phyloP scores from a whole-genome alignment of 2,797 vertebrate genomes.

The Tokudaia tokunoshimensis region DNA sequence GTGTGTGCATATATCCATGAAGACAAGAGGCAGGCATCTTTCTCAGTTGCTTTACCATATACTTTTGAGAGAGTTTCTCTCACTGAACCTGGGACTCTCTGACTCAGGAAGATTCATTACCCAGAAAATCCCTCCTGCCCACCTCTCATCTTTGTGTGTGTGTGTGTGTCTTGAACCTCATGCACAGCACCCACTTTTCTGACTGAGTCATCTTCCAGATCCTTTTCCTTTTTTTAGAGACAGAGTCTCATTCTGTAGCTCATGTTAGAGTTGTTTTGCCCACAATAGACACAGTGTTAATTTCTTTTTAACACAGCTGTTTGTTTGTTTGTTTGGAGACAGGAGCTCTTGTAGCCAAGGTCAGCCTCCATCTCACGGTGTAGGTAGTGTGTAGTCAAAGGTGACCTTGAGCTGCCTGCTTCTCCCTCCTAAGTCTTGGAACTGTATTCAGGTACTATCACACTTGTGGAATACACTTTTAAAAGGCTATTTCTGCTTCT shows the following conservation, averaged over 20 bases:
- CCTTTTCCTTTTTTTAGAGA: neutral
- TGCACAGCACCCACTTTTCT: neutral
- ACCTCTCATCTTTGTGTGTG: neutral
- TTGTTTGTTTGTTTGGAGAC: neutral
- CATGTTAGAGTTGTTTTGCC: neutral
- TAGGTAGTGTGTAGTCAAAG: neutral
- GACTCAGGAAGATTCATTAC: neutral
- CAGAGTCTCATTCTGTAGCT: neutral
- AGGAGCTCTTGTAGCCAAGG: neutral
- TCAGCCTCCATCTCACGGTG: neutral
- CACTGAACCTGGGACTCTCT: neutral
- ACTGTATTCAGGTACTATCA: too few species aligned
- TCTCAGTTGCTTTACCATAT: neutral
- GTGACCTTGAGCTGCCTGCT: neutral
- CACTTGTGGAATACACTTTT: neutral
- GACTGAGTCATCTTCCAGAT: neutral
- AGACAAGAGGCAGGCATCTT: neutral
- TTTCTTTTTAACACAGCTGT: neutral
- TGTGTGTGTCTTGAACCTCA: neutral
- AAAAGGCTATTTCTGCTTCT: neutral
- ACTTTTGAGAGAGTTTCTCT: neutral
- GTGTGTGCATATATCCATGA: neutral
- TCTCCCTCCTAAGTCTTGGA: neutral
- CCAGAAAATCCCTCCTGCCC: neutral
- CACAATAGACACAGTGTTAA: neutral